These are phyloP conservation scores for Sinodicranocentrus sp. DNA, from an alignment of 2,888 invertebrate species.

Conservation along the genomic window DNA sequence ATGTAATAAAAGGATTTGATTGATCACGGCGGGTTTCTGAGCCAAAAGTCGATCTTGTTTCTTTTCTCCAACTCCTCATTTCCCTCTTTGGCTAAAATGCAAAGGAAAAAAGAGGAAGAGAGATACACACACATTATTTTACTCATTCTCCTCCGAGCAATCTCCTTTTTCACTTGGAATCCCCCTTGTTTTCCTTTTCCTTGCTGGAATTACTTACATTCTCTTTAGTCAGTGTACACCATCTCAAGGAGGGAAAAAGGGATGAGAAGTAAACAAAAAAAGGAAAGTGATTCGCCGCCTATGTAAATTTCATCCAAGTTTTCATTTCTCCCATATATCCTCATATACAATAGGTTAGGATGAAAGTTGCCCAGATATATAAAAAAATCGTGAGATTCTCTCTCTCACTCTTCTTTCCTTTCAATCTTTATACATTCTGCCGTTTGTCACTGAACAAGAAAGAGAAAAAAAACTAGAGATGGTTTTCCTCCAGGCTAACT, in stretches of 20 bases:
- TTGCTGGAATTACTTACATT: no score
- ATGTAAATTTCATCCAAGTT: no score
- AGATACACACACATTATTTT: background rate
- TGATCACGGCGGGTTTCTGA: slow-evolving; percentile 74
- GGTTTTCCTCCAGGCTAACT: no score
- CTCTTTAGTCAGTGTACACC: no score
- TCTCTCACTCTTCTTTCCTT: slow-evolving; percentile 14
- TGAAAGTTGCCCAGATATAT: no score
- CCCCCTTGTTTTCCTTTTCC: no score
- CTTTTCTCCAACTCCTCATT: background rate
- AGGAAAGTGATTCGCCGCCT: no score
- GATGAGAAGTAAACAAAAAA: slow-evolving; percentile 6
- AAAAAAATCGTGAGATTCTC: background rate
- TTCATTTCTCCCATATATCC: no score
- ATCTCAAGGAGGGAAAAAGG: no score
- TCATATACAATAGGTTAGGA: no score
- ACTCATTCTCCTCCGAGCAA: slow-evolving; percentile 3
- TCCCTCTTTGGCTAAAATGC: background rate
- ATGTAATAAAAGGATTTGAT: slow-evolving; percentile 75
- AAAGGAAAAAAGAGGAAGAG: background rate
- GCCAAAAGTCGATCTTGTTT: slow-evolving; percentile 71
- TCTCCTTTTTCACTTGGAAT: background rate
- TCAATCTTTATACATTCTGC: background rate
- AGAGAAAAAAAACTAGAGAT: no score
- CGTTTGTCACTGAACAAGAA: no score